A percentile compares a stretch with the other conserved stretches of the same genome.
phyloP scores from a whole-genome alignment of 2,888 invertebrate genomes.

The Galeopsomyia nigrocyanea region DNA sequence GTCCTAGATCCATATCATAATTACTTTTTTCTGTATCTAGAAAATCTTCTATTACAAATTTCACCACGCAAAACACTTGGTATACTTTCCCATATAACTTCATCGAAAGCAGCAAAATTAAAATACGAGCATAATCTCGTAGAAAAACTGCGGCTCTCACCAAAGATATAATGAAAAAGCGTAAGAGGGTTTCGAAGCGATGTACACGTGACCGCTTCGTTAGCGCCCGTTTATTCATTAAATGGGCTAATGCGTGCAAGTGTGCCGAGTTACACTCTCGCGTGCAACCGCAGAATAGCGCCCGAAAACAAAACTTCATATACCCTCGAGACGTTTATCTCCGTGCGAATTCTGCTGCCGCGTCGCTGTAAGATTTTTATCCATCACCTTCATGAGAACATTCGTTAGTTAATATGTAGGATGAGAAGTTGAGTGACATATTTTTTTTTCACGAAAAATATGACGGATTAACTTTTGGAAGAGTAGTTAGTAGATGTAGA shows the following conservation, averaged over 20 bases:
- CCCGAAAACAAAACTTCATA: neutral
- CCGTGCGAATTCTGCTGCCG: no score
- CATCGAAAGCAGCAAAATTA: no score
- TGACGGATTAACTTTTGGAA: no score
- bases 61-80: no score
- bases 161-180: constrained; percentile 33
- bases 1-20: no score
- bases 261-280: constrained; percentile 8
- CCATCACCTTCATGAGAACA: neutral
- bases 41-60: no score
- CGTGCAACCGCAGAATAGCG: neutral
- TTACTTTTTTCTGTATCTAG: no score
- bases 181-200: constrained; percentile 34
- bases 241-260: constrained; percentile 30
- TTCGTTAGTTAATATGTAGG: no score
- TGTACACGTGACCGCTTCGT: constrained; percentile 46
- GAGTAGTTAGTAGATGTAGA: no score
- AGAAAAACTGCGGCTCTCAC: no score
- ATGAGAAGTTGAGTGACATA: neutral
- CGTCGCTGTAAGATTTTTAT: neutral
- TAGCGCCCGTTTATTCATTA: constrained; percentile 50
- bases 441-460: neutral
- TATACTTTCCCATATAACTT: no score
- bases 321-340: constrained; percentile 9
- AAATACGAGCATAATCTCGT: no score